Percentiles rank a stretch among this genome's conserved stretches.
These are phyloP conservation scores for Fratercula arctica DNA, from an alignment of 2,797 vertebrate genomes.

Conservation along the genomic window DNA sequence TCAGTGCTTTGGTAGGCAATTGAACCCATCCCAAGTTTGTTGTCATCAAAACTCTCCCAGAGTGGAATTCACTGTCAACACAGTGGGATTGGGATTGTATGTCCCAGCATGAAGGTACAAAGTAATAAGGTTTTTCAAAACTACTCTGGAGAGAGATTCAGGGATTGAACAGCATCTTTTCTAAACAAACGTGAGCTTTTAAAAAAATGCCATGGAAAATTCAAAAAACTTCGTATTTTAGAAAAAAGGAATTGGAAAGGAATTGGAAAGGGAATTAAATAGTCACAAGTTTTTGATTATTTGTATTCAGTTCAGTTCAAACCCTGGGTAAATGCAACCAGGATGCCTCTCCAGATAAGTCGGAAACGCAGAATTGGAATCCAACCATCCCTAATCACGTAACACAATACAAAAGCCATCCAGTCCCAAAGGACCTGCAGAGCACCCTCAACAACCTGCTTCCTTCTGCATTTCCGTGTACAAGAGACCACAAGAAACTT, in stretches of 20 bases:
- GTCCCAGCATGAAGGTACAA: background rate
- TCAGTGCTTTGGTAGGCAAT: background rate
- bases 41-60: background rate
- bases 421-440: background rate
- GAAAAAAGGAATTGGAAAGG: background rate
- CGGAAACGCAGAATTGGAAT: background rate
- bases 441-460: background rate
- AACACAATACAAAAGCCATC: background rate
- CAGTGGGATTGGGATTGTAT: background rate
- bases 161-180: background rate
- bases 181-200: background rate
- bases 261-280: background rate
- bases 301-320: background rate
- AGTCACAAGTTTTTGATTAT: background rate
- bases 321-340: background rate
- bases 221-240: background rate
- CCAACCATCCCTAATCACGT: background rate
- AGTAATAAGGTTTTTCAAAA: background rate
- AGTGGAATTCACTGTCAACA: background rate
- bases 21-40: background rate
- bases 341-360: background rate
- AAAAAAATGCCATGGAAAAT: background rate
- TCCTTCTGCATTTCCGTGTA: background rate
- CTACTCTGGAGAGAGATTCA: background rate
- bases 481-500: background rate